Conservation (phyloP, 2,797 vertebrate genomes). For the Mus spretus region DNA sequence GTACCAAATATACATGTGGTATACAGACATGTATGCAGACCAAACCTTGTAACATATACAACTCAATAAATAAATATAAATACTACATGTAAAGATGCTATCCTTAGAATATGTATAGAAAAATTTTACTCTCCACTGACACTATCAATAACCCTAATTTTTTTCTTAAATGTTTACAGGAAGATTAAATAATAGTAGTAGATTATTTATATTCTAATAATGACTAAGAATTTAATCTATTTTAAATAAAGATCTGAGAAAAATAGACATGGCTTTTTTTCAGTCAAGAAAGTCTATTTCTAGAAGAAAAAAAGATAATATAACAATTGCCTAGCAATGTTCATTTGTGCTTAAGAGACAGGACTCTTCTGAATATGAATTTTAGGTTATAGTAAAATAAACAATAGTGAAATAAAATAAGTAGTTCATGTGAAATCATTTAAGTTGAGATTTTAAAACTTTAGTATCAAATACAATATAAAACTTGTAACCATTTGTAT, state of each 20-base stretch:
- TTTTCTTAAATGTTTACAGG: neutral
- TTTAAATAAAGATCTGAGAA: slow-evolving; percentile 23
- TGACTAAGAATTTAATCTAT: neutral
- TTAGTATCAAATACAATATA: neutral
- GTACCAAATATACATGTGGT: neutral
- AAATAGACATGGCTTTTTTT: neutral
- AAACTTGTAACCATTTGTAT: slow-evolving; percentile 9
- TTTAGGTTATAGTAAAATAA: neutral
- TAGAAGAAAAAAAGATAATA: neutral
- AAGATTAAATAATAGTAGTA: neutral
- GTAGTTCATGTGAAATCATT: neutral
- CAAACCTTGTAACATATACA: neutral
- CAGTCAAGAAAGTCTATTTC: neutral
- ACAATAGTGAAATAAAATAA: neutral
- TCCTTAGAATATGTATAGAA: slow-evolving; percentile 6
- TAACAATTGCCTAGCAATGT: neutral
- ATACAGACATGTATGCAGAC: neutral
- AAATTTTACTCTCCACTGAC: neutral
- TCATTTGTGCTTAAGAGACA: neutral
- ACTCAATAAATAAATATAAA: neutral
- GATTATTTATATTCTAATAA: neutral
- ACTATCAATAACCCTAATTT: neutral
- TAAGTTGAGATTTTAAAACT: neutral
- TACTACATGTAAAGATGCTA: neutral
- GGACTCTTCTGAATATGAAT: accelerated